Evolutionary conservation across 2,797 vertebrate species (phyloP).

Genomic region (Anniella stebbinsi): DNA sequence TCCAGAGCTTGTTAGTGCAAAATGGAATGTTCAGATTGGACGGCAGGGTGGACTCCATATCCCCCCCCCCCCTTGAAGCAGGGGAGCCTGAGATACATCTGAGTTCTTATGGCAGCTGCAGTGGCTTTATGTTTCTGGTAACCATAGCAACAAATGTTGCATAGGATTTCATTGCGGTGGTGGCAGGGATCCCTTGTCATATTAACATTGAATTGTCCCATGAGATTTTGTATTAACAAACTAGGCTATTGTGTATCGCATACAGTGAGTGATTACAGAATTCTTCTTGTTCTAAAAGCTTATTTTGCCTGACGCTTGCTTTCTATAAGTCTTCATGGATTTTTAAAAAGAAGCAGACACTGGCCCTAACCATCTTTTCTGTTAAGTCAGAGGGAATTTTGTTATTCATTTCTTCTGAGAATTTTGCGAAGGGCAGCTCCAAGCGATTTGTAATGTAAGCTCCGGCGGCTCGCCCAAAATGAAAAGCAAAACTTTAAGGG

Average conservation of each 20-base stretch:
- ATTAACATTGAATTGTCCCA: constrained; percentile 38
- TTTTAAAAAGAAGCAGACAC: background rate
- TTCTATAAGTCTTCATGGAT: background rate
- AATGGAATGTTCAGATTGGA: constrained; percentile 27
- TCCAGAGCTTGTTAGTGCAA: background rate
- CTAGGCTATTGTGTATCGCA: background rate
- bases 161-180: constrained; percentile 19
- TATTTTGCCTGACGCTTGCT: constrained; percentile 38
- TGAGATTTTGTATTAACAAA: background rate
- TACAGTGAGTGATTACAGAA: background rate
- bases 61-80: background rate
- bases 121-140: constrained; percentile 37
- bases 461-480: constrained; percentile 22
- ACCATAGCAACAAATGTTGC: constrained; percentile 46
- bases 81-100: constrained; percentile 16
- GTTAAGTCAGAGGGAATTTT: background rate
- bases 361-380: constrained; percentile 22
- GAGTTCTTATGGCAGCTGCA: constrained; percentile 34
- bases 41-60: background rate
- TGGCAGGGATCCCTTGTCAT: background rate
- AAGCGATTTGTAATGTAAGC: constrained; percentile 35
- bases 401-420: background rate
- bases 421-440: constrained; percentile 48
- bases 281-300: constrained; percentile 1
- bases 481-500: constrained; percentile 25